phyloP scores from a whole-genome alignment of 2,113 vertebrate genomes.

The Spilogale gracilis region DNA sequence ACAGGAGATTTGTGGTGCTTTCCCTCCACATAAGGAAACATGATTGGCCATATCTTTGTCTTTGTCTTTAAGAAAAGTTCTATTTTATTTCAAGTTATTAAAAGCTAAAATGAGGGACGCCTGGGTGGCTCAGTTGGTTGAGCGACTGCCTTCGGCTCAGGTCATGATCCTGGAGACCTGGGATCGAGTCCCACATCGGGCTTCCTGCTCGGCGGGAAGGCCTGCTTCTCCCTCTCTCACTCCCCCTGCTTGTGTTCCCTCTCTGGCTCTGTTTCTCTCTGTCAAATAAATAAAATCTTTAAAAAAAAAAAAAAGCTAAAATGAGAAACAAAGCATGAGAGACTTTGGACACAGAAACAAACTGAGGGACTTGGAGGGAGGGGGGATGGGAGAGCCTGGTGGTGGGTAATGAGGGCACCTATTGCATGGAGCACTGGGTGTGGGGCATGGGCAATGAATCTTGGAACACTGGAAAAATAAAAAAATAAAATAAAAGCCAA shows the following conservation, averaged over 20 bases:
- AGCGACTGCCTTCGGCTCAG: not conserved
- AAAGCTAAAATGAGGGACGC: not conserved
- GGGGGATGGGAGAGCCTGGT: too few relatives aligned
- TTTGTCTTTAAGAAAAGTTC: slow-evolving; percentile 7
- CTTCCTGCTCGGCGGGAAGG: not conserved
- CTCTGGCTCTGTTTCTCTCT: too few relatives aligned
- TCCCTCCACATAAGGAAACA: not conserved
- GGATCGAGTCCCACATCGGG: accelerated
- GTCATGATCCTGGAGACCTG: not conserved
- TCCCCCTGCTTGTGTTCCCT: too few relatives aligned
- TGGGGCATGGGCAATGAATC: too few relatives aligned
- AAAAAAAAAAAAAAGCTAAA: not conserved
- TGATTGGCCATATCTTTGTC: not conserved
- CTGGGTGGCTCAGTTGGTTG: not conserved
- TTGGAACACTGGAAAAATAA: too few relatives aligned
- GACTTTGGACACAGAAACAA: too few relatives aligned
- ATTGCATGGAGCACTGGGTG: too few relatives aligned
- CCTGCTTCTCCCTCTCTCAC: too few relatives aligned
- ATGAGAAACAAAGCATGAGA: too few relatives aligned
- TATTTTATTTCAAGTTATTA: not conserved
- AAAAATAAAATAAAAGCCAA: not conserved
- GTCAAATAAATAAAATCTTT: too few relatives aligned
- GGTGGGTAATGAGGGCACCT: too few relatives aligned
- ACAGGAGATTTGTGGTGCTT: not conserved
- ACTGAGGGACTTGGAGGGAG: too few relatives aligned